Percentiles rank a stretch among this genome's conserved stretches.
phyloP scores from a whole-genome alignment of 2,888 invertebrate genomes.

The Atethmia centrago region DNA sequence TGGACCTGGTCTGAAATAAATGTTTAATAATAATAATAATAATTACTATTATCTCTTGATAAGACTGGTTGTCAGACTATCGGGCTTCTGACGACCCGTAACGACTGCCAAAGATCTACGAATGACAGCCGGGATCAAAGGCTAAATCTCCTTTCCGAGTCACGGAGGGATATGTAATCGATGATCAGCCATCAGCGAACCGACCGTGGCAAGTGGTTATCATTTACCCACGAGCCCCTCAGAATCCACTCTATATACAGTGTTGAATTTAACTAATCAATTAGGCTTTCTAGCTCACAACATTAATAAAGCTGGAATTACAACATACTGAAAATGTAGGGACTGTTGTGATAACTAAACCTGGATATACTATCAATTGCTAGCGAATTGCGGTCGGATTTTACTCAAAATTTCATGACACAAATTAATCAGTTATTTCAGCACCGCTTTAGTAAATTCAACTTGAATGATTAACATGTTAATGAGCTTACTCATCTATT shows the following conservation, averaged over 20 bases:
- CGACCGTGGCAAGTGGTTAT: no score
- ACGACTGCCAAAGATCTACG: no score
- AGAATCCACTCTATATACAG: not conserved
- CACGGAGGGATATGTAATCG: no score
- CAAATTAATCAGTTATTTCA: constrained; percentile 15
- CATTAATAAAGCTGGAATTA: not conserved
- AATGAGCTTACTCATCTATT: constrained; percentile 8
- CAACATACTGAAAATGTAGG: not conserved
- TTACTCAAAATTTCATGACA: constrained; percentile 8
- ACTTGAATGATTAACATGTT: constrained; percentile 1
- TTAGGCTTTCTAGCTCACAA: not conserved
- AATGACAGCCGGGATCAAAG: no score
- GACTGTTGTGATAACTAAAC: not conserved
- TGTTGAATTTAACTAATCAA: not conserved
- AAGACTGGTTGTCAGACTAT: no score
- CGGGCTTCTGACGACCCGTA: no score
- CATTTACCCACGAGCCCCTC: no score
- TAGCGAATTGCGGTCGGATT: not conserved
- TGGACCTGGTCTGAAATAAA: no score
- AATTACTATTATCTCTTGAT: no score
- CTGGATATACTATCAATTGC: not conserved
- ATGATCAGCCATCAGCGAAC: no score
- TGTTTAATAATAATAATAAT: no score
- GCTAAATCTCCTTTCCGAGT: no score
- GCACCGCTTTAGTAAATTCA: not conserved